Conservation (phyloP, 2,113 vertebrate genomes). For the Sceloporus tristichus region DNA sequence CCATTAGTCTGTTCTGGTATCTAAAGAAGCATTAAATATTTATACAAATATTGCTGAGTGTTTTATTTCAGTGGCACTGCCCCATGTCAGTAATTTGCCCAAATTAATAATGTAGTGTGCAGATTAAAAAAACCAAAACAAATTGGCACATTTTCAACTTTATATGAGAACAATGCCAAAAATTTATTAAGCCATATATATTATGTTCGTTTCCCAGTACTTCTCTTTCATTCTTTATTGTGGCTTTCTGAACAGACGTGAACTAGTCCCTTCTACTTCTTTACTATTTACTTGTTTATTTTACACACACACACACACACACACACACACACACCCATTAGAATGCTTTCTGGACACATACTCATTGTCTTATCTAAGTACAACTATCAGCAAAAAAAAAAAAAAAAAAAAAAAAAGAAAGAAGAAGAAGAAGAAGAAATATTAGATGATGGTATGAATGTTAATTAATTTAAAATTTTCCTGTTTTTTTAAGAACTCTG, state of each 20-base stretch:
- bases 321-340: neutral
- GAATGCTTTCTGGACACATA: neutral
- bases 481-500: too few relatives aligned
- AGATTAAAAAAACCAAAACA: neutral
- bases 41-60: constrained; percentile 9
- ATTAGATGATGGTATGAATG: neutral
- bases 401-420: too few relatives aligned
- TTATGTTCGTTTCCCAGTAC: neutral
- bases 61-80: neutral
- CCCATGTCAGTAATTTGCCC: neutral
- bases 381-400: too few relatives aligned
- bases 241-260: neutral
- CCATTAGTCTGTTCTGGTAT: neutral
- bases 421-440: too few relatives aligned
- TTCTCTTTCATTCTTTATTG: neutral
- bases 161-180: neutral
- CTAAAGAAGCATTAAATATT: constrained; percentile 13
- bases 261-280: neutral
- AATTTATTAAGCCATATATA: neutral
- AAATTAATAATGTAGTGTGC: neutral
- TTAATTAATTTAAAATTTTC: neutral
- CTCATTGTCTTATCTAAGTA: neutral
- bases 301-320: neutral
- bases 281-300: neutral
- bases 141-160: neutral